Base-by-base conservation (phyloP, 2,797 vertebrate genomes). In the Margarornis squamiger region DNA sequence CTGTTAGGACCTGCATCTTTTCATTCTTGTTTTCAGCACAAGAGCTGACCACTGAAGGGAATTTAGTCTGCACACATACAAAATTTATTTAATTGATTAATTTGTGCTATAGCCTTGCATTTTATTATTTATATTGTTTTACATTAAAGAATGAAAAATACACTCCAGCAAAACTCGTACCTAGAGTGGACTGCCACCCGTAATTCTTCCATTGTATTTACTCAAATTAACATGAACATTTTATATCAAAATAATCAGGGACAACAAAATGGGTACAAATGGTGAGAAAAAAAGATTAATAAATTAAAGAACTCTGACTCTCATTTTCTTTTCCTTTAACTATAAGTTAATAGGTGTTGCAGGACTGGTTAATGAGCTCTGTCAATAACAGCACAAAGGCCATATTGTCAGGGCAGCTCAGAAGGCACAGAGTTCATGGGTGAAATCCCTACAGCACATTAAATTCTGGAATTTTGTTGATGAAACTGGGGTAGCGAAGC, bases 381-480 rank as follows among this genome's bases (percentile, higher is more conserved):
- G 70, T 32, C 83, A 90, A 21, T 14, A 78, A 84, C 0, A 85
- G 62, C 34, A 92, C 70, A 93, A 85, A 85, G 65, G 67, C 23
- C 1, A 55, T 34, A 83, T 2, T 91, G 58, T 85, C 63, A 86
- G 45, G 36, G 63, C 63, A 86, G 90, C 45, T 83, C 38, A 48
- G n/a, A 68, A 76, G 61, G 46, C 46, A 61, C 8, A 4, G 72
- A 89, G 52, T 78, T 61, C n/a, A 12, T 6, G 63, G 59, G 65
- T 86, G 59, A 95, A 95, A 93, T 73, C 72, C 66, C 58, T 51
- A 26, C 5, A 38, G 92, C 39, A 65, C n/a, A 68, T 21, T 85
- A 59, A 94, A 92, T 80, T 88, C 76, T 51, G 67, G 83, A 79
- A 91, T 85, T 96, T 63, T 92, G 73, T 63, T 86, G 57, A 51